A percentile compares a stretch with the other conserved stretches of the same genome.
phyloP scores from a whole-genome alignment of 2,113 vertebrate genomes.

The Engraulis encrasicolus region DNA sequence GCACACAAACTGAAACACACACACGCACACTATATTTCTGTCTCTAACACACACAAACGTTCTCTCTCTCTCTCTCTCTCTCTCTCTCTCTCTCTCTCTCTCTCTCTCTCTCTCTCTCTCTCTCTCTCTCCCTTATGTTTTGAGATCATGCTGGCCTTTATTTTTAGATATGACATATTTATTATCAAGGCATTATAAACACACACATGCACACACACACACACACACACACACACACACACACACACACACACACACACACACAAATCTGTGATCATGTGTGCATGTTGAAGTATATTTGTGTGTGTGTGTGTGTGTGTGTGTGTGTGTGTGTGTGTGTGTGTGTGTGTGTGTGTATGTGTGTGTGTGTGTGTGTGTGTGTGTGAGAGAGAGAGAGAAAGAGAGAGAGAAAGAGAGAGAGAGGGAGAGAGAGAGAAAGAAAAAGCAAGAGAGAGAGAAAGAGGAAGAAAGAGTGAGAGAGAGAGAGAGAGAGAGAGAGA shows the following conservation, averaged over 20 bases:
- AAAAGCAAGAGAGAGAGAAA: not conserved
- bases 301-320: not conserved
- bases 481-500: too few species aligned
- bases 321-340: not conserved
- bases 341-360: constrained; percentile 19
- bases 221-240: too few species aligned
- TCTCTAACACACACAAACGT: too few species aligned
- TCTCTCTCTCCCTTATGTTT: too few species aligned
- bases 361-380: not conserved
- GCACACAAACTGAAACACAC: too few species aligned
- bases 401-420: not conserved
- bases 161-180: constrained; percentile 35
- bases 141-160: constrained; percentile 26
- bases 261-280: too few species aligned
- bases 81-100: too few species aligned
- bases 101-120: too few species aligned
- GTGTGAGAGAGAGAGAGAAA: not conserved
- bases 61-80: too few species aligned
- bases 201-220: not conserved
- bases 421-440: not conserved
- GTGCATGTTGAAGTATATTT: not conserved
- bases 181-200: constrained; percentile 34
- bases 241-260: too few species aligned
- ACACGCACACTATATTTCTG: too few species aligned
- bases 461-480: too few species aligned